Evolutionary conservation across 2,113 vertebrate genomes (phyloP).

Genomic region (Nansenia antarctica): DNA sequence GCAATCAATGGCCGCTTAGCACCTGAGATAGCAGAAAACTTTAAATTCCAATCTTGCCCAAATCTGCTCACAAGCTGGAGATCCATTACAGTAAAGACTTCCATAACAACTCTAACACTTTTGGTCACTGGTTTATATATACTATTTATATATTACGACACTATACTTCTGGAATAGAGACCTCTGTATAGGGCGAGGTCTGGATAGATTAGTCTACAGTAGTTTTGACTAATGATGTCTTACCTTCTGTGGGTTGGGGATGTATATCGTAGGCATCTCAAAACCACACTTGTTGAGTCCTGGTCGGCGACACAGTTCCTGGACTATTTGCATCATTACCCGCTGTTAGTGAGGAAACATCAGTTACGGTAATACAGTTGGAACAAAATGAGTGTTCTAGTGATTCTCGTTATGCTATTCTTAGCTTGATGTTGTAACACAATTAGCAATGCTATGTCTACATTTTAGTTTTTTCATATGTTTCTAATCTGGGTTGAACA

Average conservation of each 20-base stretch:
- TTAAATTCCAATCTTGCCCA: conserved; percentile 21
- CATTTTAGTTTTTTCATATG: neutral
- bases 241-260: conserved; percentile 79
- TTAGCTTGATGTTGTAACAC: neutral
- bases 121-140: neutral
- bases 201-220: neutral
- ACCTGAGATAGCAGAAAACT: conserved; percentile 3
- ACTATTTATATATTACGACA: too few relatives aligned
- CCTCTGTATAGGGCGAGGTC: too few relatives aligned
- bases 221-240: conserved; percentile 1
- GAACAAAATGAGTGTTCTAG: neutral
- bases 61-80: neutral
- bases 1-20: conserved; percentile 25
- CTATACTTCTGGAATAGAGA: neutral
- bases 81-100: neutral
- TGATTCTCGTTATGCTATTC: neutral
- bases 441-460: neutral
- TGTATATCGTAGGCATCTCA: conserved; percentile 83
- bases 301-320: conserved; percentile 80
- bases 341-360: conserved; percentile 59
- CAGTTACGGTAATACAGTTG: too few relatives aligned
- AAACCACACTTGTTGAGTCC: conserved; percentile 84
- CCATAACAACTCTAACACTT: too few relatives aligned
- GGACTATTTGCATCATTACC: conserved; percentile 85
- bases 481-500: neutral